Evolutionary conservation across 2,888 invertebrate species (phyloP).

Genomic region (Lasioglossum morio): DNA sequence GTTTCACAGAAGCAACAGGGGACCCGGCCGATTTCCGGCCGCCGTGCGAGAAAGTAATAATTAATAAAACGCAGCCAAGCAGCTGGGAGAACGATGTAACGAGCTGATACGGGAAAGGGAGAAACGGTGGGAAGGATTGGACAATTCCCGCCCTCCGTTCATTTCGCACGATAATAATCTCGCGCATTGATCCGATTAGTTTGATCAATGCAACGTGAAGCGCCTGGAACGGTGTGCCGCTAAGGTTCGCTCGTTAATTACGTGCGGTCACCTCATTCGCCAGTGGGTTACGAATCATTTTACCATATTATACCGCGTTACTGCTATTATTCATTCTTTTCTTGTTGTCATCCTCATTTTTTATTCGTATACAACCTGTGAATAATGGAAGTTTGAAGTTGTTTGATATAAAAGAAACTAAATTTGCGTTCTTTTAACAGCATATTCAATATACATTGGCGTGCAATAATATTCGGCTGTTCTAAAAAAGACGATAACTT

Average conservation of each 20-base stretch:
- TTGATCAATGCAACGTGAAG: slow-evolving; percentile 43
- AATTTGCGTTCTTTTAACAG: not conserved
- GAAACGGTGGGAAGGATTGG: slow-evolving; percentile 11
- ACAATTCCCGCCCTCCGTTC: slow-evolving; percentile 13
- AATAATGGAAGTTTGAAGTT: not conserved
- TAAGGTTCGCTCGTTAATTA: slow-evolving; percentile 68
- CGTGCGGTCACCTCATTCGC: slow-evolving; percentile 44
- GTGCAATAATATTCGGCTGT: too few relatives aligned
- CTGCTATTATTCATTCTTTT: not conserved
- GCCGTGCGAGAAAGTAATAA: slow-evolving; percentile 21
- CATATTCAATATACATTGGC: not conserved
- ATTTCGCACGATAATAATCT: slow-evolving; percentile 50
- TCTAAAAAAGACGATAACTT: too few relatives aligned
- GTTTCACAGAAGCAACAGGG: slow-evolving; percentile 19
- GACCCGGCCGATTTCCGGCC: not conserved
- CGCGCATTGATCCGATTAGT: slow-evolving; percentile 48
- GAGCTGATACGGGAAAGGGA: not conserved
- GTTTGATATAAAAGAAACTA: not conserved
- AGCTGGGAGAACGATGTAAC: not conserved
- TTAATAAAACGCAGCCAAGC: slow-evolving; percentile 37
- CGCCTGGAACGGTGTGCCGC: slow-evolving; percentile 28
- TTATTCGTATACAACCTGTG: not conserved
- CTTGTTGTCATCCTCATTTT: not conserved
- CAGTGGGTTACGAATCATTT: slow-evolving; percentile 38
- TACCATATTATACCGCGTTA: not conserved